Base-by-base conservation (phyloP, 2,797 vertebrate species). In the Rhabdophis nuchalis region DNA sequence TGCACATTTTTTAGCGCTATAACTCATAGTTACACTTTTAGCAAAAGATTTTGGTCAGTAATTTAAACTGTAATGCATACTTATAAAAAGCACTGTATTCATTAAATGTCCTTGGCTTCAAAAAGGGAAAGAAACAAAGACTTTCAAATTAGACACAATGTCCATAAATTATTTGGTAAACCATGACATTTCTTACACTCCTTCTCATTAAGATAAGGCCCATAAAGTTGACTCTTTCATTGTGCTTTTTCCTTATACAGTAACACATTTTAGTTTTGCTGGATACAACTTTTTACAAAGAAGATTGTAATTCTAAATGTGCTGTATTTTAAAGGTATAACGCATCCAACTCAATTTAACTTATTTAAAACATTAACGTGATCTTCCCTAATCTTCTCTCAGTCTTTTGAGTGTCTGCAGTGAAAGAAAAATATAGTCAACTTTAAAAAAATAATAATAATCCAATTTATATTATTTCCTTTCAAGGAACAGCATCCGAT, bases 111-210 rank as follows among this genome's bases (percentile, higher is more conserved):
- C 25, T 85, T 46, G 52, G 86, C 86, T 87, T 88, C 88, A 89
- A 68, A 91, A 93, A 57, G 50, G 11, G 36, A 29, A 88, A 72
- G 29, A 91, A 88, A 50, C 32, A 50, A 90, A 88, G 68, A 85
- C 89, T 64, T 93, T 93, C 89, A 91, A 93, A 88, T 93, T 93
- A 88, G 56, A 91, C 57, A 88, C 68, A 89, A 93, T 72, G 88
- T 61, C 88, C 68, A 91, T 57, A 91, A 88, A 72, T 52, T 58
- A 91, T 85, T 88, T 88, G 82, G 50, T 88, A 36, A 93, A 91
- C 56, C 89, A 91, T 88, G 32, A 56, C 57, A 93, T 91, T 88
- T 91, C 53, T 50, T 61, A 13, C 61, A 52, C 68, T 86, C 64
- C 86, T 93, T 90, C 64, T 90, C 86, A 93, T 91, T 72, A 85